Base-by-base conservation (phyloP, 2,113 vertebrate genomes). In the Neopipo cinnamomea region DNA sequence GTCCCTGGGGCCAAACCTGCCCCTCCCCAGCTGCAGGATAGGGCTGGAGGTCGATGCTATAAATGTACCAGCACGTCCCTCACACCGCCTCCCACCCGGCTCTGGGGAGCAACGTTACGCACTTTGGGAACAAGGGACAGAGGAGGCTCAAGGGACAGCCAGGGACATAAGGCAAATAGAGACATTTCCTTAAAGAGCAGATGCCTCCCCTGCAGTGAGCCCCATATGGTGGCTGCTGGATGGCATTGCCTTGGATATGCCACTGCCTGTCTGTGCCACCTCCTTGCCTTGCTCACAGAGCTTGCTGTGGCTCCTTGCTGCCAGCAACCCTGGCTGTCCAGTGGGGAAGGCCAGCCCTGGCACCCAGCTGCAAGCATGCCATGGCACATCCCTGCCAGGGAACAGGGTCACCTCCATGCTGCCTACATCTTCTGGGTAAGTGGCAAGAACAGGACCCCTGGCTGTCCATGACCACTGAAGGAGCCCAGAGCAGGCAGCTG, bases 71-170 rank as follows among this genome's bases (percentile, higher is more conserved):
- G 28, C 12, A 2, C n/a, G 65, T 65, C 90, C 35, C 75, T 78
- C 3, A 0, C 2, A 5, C 52, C 0, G 3, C 72, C 90, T 91
- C 88, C 77, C 92, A 67, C 79, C 5, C 1, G 41, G 42, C 93
- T 41, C 90, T 66, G 44, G 86, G 83, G 87, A 96, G 77, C 70
- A 22, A 27, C 81, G 68, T 73, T 88, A 93, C 4, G 27, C 68
- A 61, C 67, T 91, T 91, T 56, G 81, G 63, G 83, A 93, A 73
- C 50, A 49, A 87, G 94, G 73, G 85, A 94, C 49, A 55, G 87
- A 78, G 49, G n/a, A 80, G 42, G n/a, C 88, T 80, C 72, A 24
- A 58, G 58, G 62, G 87, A 84, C 4, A 3, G 61, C 31, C 59
- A 70, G 68, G n/a, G 59, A 61, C 14, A 1, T 6, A 33, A 61